phyloP scores from a whole-genome alignment of 2,113 vertebrate genomes.

The Microcebus ravelobensis region DNA sequence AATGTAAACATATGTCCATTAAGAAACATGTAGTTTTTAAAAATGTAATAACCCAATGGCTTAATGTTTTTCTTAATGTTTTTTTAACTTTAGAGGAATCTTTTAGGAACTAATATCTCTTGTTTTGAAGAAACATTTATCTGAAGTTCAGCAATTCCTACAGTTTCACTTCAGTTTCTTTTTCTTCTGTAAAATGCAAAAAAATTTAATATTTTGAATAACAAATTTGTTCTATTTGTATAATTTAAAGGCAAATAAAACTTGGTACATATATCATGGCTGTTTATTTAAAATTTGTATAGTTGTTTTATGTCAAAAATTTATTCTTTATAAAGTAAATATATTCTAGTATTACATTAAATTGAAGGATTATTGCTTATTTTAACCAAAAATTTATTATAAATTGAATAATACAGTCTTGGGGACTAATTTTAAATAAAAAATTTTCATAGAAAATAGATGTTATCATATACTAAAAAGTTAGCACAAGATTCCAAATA shows the following conservation, averaged over 20 bases:
- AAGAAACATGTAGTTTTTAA: slow-evolving; percentile 56
- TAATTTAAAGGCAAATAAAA: slow-evolving; percentile 76
- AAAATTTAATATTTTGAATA: slow-evolving; percentile 59
- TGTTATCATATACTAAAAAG: not conserved
- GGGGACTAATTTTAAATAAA: not conserved
- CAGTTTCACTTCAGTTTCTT: slow-evolving; percentile 73
- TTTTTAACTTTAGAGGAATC: slow-evolving; percentile 69
- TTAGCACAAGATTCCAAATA: not conserved
- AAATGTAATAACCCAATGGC: slow-evolving; percentile 36
- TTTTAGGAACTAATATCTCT: slow-evolving; percentile 75
- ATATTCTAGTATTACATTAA: slow-evolving; percentile 23
- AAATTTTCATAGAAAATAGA: not conserved
- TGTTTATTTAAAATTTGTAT: slow-evolving; percentile 46
- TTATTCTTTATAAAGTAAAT: slow-evolving; percentile 28
- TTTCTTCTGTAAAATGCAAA: slow-evolving; percentile 72
- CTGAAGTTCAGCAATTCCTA: slow-evolving; percentile 69
- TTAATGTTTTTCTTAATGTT: slow-evolving; percentile 70
- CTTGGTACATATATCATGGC: not conserved
- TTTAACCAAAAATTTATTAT: slow-evolving; percentile 27
- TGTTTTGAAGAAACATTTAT: slow-evolving; percentile 77
- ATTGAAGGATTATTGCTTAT: slow-evolving; percentile 28
- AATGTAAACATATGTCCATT: slow-evolving; percentile 18
- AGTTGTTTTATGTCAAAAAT: slow-evolving; percentile 25
- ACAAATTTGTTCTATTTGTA: slow-evolving; percentile 46
- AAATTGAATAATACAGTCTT: not conserved